Evolutionary conservation across 2,797 vertebrate species (phyloP).

Genomic region (Leucoraja ocellata): DNA sequence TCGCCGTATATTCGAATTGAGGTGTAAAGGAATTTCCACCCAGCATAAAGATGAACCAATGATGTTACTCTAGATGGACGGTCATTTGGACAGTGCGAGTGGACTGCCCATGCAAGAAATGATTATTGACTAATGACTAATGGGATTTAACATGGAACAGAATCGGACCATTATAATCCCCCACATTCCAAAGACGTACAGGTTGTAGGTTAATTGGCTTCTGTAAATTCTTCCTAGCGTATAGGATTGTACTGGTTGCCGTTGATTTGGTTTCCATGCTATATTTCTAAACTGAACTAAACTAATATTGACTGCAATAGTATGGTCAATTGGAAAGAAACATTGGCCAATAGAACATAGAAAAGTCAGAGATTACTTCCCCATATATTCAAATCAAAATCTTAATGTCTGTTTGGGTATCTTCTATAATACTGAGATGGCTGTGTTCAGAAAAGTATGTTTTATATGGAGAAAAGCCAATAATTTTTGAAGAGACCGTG

Average conservation of each 20-base stretch:
- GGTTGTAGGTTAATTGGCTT: too few species aligned
- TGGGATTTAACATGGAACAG: too few species aligned
- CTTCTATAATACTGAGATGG: background rate
- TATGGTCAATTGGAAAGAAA: background rate
- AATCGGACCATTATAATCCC: background rate
- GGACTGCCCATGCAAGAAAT: background rate
- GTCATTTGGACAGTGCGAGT: background rate
- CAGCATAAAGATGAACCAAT: background rate
- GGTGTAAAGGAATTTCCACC: background rate
- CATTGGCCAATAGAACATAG: background rate
- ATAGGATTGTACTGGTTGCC: too few species aligned
- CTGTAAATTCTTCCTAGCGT: too few species aligned
- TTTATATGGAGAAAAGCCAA: background rate
- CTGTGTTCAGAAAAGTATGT: background rate
- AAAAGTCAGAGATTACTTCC: background rate
- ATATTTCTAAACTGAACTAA: too few species aligned
- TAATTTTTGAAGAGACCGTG: background rate
- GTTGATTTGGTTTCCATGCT: too few species aligned
- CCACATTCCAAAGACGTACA: too few species aligned
- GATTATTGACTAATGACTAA: background rate
- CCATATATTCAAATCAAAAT: background rate
- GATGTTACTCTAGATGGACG: background rate
- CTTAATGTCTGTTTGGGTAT: background rate
- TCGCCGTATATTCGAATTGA: background rate
- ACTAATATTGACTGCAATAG: background rate